These are phyloP conservation scores for Cherax destructor DNA, from an alignment of 1,140 invertebrate genomes.

Conservation along the genomic window DNA sequence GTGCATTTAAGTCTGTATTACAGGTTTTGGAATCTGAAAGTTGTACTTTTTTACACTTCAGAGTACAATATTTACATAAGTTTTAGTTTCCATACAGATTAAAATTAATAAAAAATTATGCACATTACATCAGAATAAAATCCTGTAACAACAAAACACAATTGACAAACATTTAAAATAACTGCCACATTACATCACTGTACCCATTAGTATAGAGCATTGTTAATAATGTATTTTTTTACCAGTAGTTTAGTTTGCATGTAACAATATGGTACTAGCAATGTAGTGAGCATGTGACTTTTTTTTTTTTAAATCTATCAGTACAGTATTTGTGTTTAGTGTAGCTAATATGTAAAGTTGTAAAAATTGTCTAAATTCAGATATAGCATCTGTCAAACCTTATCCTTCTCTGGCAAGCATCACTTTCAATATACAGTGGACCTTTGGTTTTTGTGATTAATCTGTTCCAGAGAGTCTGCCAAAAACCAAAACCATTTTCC, in stretches of 20 bases:
- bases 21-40: not conserved
- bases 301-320: not conserved
- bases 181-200: not conserved
- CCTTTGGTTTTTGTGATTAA: too few species aligned
- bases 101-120: not conserved
- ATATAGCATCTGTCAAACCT: not conserved
- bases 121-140: not conserved
- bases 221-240: not conserved
- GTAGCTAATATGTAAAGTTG: not conserved
- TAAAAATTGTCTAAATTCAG: not conserved
- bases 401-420: not conserved
- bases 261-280: not conserved
- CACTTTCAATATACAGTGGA: too few species aligned
- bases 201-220: not conserved
- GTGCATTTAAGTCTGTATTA: not conserved
- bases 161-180: not conserved
- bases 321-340: not conserved
- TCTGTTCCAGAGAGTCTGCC: too few species aligned
- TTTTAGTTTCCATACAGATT: not conserved
- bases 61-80: too few species aligned
- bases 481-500: too few species aligned
- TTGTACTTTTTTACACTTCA: too few species aligned
- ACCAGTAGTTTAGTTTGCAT: slow-evolving; percentile 13
- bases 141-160: not conserved
- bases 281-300: not conserved